Percentiles rank a stretch among this genome's conserved stretches.
phyloP scores from a whole-genome alignment of 92 coral and sea anemone species.

The Porites rus region DNA sequence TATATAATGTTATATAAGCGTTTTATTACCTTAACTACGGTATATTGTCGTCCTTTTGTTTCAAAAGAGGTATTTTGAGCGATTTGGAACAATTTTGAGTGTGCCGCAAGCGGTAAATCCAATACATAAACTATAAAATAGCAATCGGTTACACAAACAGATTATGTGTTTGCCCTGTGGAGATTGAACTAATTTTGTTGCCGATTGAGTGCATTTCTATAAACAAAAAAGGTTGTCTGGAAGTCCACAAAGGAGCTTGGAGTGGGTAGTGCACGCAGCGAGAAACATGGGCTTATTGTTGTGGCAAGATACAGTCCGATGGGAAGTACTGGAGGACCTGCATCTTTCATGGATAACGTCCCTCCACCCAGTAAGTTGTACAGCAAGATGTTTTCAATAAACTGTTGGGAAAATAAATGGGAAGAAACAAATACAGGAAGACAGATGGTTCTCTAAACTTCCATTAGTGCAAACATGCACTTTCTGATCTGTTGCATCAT shows the following conservation, averaged over 20 bases:
- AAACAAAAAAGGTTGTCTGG: slow-evolving; percentile 53
- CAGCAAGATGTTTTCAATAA: neutral
- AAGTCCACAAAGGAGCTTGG: slow-evolving; percentile 58
- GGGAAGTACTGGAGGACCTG: slow-evolving; percentile 55
- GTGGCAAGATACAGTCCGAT: slow-evolving; percentile 66
- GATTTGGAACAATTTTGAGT: too few species aligned
- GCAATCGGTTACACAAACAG: too few species aligned
- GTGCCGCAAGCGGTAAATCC: too few species aligned
- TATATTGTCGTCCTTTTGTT: too few species aligned
- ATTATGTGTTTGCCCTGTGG: neutral
- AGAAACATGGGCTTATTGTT: slow-evolving; percentile 51
- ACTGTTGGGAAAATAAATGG: neutral
- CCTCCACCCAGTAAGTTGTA: slow-evolving; percentile 37
- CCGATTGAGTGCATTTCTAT: neutral
- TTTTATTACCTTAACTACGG: too few species aligned
- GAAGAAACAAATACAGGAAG: too few species aligned
- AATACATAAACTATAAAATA: too few species aligned
- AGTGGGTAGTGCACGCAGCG: slow-evolving; percentile 54
- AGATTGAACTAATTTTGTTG: neutral
- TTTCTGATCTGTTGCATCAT: too few species aligned
- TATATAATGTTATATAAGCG: too few species aligned
- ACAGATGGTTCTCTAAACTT: too few species aligned
- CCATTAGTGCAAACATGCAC: too few species aligned
- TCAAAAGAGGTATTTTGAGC: too few species aligned
- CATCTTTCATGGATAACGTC: slow-evolving; percentile 40